Conservation (phyloP, 2,797 vertebrate genomes). For the Xyrichtys novacula region DNA sequence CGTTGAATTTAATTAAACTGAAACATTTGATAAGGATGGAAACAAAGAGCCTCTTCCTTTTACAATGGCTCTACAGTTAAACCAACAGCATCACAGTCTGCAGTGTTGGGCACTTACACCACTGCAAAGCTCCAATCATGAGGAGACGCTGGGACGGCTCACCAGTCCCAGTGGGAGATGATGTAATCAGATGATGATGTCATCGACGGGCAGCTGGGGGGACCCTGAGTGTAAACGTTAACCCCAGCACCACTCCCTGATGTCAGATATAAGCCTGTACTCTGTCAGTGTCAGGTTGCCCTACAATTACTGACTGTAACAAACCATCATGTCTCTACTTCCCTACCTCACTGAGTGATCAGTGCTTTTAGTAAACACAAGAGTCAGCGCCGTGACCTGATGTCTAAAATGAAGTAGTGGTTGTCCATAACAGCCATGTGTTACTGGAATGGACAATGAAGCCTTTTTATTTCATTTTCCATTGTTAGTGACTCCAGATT, state of each 20-base stretch:
- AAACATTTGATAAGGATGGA: not conserved
- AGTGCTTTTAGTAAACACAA: not conserved
- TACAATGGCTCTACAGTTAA: conserved; percentile 46
- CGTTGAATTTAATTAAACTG: not conserved
- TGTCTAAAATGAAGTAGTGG: conserved; percentile 11
- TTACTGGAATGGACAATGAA: not conserved
- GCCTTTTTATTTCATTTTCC: not conserved
- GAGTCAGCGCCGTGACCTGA: conserved; percentile 12
- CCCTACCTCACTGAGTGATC: conserved; percentile 17
- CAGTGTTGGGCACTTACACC: conserved; percentile 1
- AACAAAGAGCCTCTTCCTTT: conserved; percentile 12
- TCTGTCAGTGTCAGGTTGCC: conserved; percentile 40
- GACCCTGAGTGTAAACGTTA: conserved; percentile 21
- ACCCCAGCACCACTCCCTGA: conserved; percentile 27
- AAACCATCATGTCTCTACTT: conserved; percentile 31
- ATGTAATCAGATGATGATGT: conserved; percentile 67
- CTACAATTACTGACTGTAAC: conserved; percentile 33
- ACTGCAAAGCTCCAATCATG: conserved; percentile 26
- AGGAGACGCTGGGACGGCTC: conserved; percentile 37
- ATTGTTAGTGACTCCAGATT: not conserved
- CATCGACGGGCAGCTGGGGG: conserved; percentile 39
- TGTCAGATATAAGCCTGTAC: conserved; percentile 44
- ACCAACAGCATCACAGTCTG: conserved; percentile 16
- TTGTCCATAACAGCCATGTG: conserved; percentile 9
- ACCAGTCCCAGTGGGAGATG: conserved; percentile 56